Base-by-base conservation (phyloP, 2,797 vertebrate genomes). In the Peromyscus nudipes region DNA sequence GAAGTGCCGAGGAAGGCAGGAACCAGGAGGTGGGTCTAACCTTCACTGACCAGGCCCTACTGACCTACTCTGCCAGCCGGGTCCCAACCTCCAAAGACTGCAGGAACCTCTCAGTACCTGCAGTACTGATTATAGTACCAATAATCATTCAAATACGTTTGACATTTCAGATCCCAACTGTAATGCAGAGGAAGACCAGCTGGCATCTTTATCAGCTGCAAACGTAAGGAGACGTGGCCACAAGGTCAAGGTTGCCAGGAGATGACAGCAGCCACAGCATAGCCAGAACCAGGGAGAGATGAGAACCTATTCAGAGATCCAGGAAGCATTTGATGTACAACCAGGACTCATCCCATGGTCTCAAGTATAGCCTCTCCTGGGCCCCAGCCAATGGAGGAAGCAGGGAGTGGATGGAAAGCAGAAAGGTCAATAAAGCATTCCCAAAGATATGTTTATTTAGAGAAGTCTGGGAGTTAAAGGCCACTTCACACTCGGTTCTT, bases 341-440 rank as follows among this genome's bases (percentile, higher is more conserved):
- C 69, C 40, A 77, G 21, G 55, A 49, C 34, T 62, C 10, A 64
- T 37, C 1, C 52, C 5, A 1, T 19, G 55, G 64, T 34, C 52
- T 6, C 75, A 55, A 67, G 57, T 0, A 7, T 27, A 49, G 31
- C 9, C 43, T 55, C 40, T 29, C 3, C 29, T n/a, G 49, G 57
- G 37, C 19, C 81, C 21, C 17, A 12, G 49, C 16, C 43, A n/a
- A 77, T 73, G 71, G 34, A 10, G 62, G 71, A 31, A 52, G 23
- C 29, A 13, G 16, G 4, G 0, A 0, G 6, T 2, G 16, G 8
- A 16, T 23, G 23, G 87, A 76, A 60, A 40, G 29, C 4, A 64
- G 17, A 82, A 14, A 71, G 62, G 27, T 34, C 46, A 27, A 65
- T 11, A 46, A 14, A 10, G 17, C 57, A 6, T 62, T 29, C 43